A percentile compares a stretch with the other conserved stretches of the same genome.
These are phyloP conservation scores for Poeciliopsis prolifica DNA, from an alignment of 2,113 vertebrate species.

Conservation along the genomic window DNA sequence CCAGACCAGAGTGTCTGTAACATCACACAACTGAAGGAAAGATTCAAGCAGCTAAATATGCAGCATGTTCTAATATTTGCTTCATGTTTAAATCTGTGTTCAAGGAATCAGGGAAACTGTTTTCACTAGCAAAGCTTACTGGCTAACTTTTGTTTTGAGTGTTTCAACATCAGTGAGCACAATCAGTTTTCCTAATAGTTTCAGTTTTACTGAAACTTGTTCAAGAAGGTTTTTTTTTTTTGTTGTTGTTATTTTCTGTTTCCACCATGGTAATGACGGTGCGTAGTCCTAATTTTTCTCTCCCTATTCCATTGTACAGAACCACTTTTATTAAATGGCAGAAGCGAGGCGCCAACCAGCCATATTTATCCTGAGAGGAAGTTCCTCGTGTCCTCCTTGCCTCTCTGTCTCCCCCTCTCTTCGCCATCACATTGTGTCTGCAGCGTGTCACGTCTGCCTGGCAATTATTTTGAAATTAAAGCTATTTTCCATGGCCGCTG, in stretches of 20 bases:
- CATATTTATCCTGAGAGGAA: constrained; percentile 28
- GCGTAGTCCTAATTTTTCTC: neutral
- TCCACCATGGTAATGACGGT: neutral
- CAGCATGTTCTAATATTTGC: neutral
- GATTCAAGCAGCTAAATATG: neutral
- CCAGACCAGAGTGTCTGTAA: neutral
- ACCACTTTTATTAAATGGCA: constrained; percentile 32
- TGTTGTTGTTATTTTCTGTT: neutral
- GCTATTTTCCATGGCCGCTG: constrained; percentile 77
- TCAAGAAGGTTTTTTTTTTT: neutral
- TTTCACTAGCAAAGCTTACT: neutral
- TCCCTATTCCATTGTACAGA: constrained; percentile 24
- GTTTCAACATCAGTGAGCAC: neutral
- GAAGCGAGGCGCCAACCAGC: constrained; percentile 6
- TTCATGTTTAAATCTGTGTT: neutral
- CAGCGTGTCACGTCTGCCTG: constrained; percentile 73
- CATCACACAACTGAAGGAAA: neutral
- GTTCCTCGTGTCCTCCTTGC: constrained; percentile 16
- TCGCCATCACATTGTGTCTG: constrained; percentile 62
- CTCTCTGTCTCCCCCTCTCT: constrained; percentile 3
- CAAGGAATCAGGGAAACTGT: neutral
- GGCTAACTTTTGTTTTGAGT: neutral
- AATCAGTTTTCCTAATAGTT: neutral
- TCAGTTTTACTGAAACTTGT: neutral
- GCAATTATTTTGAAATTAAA: constrained; percentile 83